Evolutionary conservation across 2,888 invertebrate genomes (phyloP).

Genomic region (Eristalinus sepulchralis): DNA sequence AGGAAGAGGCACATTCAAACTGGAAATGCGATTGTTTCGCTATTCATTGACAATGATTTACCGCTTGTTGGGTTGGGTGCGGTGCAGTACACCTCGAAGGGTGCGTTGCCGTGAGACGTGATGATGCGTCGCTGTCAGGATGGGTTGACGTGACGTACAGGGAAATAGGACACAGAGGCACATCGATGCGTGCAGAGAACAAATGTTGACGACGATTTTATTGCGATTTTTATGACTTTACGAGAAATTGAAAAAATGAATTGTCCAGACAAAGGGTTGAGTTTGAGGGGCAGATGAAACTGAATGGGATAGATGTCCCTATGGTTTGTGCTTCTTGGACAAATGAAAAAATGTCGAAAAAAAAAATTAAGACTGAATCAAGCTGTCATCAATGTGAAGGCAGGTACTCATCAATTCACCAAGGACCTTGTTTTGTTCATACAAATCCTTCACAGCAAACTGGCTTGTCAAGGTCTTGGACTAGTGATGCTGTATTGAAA

Average conservation of each 20-base stretch:
- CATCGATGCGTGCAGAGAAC: not conserved
- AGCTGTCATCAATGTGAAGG: no score
- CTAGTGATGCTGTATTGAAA: no score
- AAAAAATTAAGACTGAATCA: no score
- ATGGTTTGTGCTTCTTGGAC: no score
- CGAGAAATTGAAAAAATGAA: not conserved
- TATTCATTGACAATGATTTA: constrained; percentile 65
- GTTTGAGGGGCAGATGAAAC: not conserved
- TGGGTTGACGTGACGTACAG: not conserved
- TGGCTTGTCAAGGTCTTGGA: no score
- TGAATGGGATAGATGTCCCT: not conserved
- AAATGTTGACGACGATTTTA: not conserved
- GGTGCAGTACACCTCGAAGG: not conserved
- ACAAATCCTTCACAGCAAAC: no score
- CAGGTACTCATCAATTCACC: no score
- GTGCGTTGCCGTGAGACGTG: constrained; percentile 3
- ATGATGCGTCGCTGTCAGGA: constrained; percentile 35
- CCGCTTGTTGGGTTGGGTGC: not conserved
- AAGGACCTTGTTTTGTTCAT: no score
- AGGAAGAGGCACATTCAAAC: constrained; percentile 59
- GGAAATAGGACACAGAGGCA: not conserved
- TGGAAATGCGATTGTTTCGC: constrained; percentile 67
- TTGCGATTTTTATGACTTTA: not conserved
- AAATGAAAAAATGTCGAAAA: no score
- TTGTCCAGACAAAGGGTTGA: not conserved